phyloP scores from a whole-genome alignment of 2,113 vertebrate species.

The Rhinolophus sinicus region DNA sequence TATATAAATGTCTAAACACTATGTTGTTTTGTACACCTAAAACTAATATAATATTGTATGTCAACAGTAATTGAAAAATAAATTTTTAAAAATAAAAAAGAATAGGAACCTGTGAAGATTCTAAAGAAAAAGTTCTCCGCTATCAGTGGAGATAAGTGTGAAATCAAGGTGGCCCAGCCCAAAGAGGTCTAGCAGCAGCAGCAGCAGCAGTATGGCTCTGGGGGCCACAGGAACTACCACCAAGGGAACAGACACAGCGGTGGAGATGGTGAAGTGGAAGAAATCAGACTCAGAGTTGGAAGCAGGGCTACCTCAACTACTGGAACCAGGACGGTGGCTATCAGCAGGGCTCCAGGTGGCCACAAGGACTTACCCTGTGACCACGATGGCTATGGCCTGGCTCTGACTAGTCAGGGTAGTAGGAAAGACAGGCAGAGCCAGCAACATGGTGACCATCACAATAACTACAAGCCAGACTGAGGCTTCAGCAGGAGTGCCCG shows the following conservation, averaged over 20 bases:
- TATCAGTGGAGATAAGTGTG: conserved; percentile 97
- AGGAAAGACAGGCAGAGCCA: conserved; percentile 99
- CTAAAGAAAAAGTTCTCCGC: conserved; percentile 98
- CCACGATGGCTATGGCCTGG: conserved; percentile 97
- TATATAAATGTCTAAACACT: too few species aligned
- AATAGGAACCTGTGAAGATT: conserved; percentile 94
- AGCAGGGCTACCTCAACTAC: conserved; percentile 99
- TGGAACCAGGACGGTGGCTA: conserved; percentile 98
- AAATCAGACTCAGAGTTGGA: conserved; percentile 98
- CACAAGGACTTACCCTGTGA: conserved; percentile 97
- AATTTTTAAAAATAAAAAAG: too few species aligned
- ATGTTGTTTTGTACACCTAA: too few species aligned
- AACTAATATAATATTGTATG: too few species aligned
- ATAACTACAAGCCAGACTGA: conserved; percentile 99
- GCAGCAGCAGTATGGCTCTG: conserved; percentile 96
- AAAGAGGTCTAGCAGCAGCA: conserved; percentile 95
- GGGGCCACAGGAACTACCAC: conserved; percentile 89
- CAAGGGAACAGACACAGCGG: conserved; percentile 91
- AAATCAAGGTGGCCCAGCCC: conserved; percentile 97
- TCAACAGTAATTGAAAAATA: too few species aligned
- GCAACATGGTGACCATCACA: conserved; percentile 99
- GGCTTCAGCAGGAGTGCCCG: conserved; percentile 86
- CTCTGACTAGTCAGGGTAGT: conserved; percentile 99
- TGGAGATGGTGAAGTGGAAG: conserved; percentile 80
- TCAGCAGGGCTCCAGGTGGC: conserved; percentile 95